These are phyloP conservation scores for Meteorus cinctellus DNA, from an alignment of 2,888 invertebrate genomes.

Conservation along the genomic window DNA sequence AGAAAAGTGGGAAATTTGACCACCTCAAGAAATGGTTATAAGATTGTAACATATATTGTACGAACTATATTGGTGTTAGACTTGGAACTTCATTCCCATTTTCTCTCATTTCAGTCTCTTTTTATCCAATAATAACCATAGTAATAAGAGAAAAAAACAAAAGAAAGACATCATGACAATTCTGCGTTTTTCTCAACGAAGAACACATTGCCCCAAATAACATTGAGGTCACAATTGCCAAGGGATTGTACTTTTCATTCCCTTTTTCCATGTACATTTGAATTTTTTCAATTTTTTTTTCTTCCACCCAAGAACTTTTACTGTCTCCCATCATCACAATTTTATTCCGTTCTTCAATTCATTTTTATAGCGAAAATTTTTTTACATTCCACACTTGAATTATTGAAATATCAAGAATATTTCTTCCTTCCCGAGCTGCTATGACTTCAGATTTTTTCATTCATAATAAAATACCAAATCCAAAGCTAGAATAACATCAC, in stretches of 20 bases:
- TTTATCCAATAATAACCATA: background rate
- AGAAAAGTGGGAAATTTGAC: background rate
- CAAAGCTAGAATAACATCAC: too few relatives aligned
- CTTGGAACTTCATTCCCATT: conserved; percentile 16
- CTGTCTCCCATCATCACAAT: background rate
- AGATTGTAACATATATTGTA: background rate
- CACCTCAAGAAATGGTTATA: background rate
- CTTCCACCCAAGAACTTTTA: background rate
- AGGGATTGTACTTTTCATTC: background rate
- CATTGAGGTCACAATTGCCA: background rate
- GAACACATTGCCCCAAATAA: background rate
- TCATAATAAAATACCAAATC: too few relatives aligned
- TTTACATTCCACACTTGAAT: too few relatives aligned
- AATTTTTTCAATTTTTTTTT: background rate
- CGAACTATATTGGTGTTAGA: background rate
- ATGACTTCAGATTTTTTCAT: too few relatives aligned
- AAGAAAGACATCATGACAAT: background rate
- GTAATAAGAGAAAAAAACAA: background rate
- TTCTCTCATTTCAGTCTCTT: conserved; percentile 1
- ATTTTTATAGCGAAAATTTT: background rate
- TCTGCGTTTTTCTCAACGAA: background rate
- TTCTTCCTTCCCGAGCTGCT: too few relatives aligned
- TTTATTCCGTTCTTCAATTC: background rate
- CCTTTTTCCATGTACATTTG: background rate
- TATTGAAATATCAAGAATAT: too few relatives aligned